Evolutionary conservation across 2,888 invertebrate species (phyloP).

Genomic region (Leucoma salicis): DNA sequence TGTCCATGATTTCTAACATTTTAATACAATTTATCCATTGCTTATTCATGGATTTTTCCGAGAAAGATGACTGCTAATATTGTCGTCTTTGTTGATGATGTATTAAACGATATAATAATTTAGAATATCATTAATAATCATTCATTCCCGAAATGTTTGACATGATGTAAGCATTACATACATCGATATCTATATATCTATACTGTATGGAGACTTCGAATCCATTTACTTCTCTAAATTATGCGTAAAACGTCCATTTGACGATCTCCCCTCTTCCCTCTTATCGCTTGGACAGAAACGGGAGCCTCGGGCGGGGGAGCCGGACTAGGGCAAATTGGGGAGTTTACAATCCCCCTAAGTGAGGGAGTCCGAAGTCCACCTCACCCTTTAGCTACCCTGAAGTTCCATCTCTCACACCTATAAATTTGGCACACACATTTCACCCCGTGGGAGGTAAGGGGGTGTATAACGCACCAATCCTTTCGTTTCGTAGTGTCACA

Average conservation of each 20-base stretch:
- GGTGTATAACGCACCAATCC: conserved; percentile 75
- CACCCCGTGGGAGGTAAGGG: conserved; percentile 67
- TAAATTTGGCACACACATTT: conserved; percentile 82
- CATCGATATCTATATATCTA: conserved; percentile 62
- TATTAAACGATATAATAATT: too few relatives aligned
- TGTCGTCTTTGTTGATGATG: too few relatives aligned
- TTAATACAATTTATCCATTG: too few relatives aligned
- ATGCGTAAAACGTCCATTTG: conserved; percentile 84
- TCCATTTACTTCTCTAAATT: conserved; percentile 83
- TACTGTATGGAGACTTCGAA: conserved; percentile 78
- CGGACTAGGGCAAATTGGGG: conserved; percentile 81
- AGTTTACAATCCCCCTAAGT: conserved; percentile 68
- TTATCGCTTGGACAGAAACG: conserved; percentile 81
- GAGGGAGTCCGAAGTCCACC: conserved; percentile 79
- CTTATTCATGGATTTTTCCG: too few relatives aligned
- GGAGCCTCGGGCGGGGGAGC: conserved; percentile 78
- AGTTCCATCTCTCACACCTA: conserved; percentile 83
- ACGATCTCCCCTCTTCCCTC: conserved; percentile 80
- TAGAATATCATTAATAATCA: background rate
- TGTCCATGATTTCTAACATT: too few relatives aligned
- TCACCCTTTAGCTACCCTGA: conserved; percentile 82
- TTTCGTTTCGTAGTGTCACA: conserved; percentile 78
- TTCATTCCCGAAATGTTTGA: conserved; percentile 10
- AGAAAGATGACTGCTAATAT: too few relatives aligned
- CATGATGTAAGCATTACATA: conserved; percentile 45